Percentiles rank a stretch among this genome's conserved stretches.
Evolutionary conservation across 2,888 invertebrate species (phyloP).

Genomic region (Zaprionus lineosus): DNA sequence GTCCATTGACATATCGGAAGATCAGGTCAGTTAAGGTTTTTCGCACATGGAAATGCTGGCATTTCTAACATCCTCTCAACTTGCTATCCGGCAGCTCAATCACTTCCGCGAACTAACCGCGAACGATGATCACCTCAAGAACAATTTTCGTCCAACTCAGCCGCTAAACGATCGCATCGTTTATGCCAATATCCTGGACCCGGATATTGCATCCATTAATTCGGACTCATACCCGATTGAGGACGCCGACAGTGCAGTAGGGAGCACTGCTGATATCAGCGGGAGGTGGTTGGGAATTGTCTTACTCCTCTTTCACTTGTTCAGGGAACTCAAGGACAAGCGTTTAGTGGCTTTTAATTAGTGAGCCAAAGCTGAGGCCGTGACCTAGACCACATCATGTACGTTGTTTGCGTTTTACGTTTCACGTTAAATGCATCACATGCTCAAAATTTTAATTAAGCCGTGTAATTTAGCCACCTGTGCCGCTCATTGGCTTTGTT

Average conservation of each 20-base stretch:
- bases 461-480: conserved; percentile 42
- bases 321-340: conserved; percentile 32
- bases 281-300: background rate
- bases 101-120: conserved; percentile 88
- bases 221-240: conserved; percentile 55
- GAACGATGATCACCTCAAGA: conserved; percentile 87
- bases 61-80: no score
- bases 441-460: conserved; percentile 63
- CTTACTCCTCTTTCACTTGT: conserved; percentile 20
- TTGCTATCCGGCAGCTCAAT: conserved; percentile 85
- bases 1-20: conserved; percentile 87
- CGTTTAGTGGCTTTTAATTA: conserved; percentile 62
- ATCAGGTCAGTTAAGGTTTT: conserved; percentile 84
- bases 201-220: background rate
- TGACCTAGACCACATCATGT: conserved; percentile 1
- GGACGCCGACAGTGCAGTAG: conserved; percentile 40
- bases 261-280: background rate
- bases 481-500: conserved; percentile 38
- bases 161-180: conserved; percentile 88
- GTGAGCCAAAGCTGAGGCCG: conserved; percentile 15
- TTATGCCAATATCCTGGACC: conserved; percentile 58
- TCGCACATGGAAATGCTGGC: no score
- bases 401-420: conserved; percentile 10
- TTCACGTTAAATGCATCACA: conserved; percentile 39
- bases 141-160: conserved; percentile 92